Conservation (phyloP, 2,888 invertebrate species). For the Cryptophagus acutangulus region DNA sequence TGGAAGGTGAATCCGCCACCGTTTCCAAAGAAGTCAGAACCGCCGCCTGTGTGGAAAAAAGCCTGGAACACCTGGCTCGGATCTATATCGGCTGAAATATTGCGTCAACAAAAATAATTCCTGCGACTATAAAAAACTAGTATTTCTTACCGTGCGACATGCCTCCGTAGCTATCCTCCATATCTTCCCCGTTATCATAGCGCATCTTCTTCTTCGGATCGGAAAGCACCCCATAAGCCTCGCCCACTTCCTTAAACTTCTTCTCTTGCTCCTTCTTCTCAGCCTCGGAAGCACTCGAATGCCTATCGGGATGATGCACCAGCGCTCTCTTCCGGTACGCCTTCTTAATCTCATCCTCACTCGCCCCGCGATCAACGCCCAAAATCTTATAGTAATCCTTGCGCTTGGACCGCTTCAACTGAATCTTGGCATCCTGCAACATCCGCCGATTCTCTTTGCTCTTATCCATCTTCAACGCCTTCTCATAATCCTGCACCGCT, state of each 20-base stretch:
- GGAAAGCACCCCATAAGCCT: slow-evolving; percentile 87
- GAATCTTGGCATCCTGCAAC: slow-evolving; percentile 81
- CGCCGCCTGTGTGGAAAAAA: slow-evolving; percentile 65
- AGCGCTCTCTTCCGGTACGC: slow-evolving; percentile 88
- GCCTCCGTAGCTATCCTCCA: slow-evolving; percentile 67
- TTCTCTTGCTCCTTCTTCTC: slow-evolving; percentile 89
- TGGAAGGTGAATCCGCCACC: slow-evolving; percentile 47
- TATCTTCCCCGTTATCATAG: slow-evolving; percentile 87
- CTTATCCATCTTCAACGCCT: slow-evolving; percentile 76
- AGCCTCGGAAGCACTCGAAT: slow-evolving; percentile 77
- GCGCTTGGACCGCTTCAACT: slow-evolving; percentile 84
- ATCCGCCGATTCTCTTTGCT: slow-evolving; percentile 73
- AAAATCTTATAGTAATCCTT: slow-evolving; percentile 97
- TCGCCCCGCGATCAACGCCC: slow-evolving; percentile 75
- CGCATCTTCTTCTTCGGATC: slow-evolving; percentile 85
- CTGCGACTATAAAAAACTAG: no score
- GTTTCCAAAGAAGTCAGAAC: slow-evolving; percentile 49
- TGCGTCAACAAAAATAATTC: no score
- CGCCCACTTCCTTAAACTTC: slow-evolving; percentile 94
- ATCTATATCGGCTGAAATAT: slow-evolving; percentile 75
- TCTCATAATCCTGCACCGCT: slow-evolving; percentile 87
- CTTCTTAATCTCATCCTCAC: slow-evolving; percentile 90
- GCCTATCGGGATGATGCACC: slow-evolving; percentile 91
- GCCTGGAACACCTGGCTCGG: slow-evolving; percentile 80
- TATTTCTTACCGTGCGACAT: not conserved